Evolutionary conservation across 2,113 vertebrate genomes (phyloP).

Genomic region (Dunckerocampus dactyliophorus): DNA sequence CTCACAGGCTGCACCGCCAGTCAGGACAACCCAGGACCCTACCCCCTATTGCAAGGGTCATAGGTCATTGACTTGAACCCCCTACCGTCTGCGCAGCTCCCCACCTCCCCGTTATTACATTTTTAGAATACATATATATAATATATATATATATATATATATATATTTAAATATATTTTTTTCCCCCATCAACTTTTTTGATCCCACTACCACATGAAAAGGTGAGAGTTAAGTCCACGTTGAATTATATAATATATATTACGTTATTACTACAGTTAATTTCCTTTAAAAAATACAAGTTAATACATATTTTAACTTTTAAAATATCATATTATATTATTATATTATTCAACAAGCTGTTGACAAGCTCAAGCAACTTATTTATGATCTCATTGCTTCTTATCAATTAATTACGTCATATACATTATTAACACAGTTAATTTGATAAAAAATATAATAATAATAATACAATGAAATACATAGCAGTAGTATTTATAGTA

Average conservation of each 20-base stretch:
- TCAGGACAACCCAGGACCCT: constrained; percentile 39
- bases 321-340: neutral
- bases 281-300: neutral
- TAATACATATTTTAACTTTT: neutral
- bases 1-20: constrained; percentile 37
- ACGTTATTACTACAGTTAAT: neutral
- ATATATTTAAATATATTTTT: too few species aligned
- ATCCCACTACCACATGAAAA: too few species aligned
- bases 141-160: neutral
- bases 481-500: too few species aligned
- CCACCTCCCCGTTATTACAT: constrained; percentile 1
- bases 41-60: constrained; percentile 43
- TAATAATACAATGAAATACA: too few species aligned
- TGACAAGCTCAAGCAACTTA: too few species aligned
- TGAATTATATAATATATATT: neutral
- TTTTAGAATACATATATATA: neutral
- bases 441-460: too few species aligned
- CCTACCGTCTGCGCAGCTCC: constrained; percentile 12
- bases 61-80: constrained; percentile 39
- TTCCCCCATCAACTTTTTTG: too few species aligned
- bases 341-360: neutral
- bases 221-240: too few species aligned
- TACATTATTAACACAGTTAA: too few species aligned
- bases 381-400: too few species aligned
- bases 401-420: too few species aligned